phyloP scores from a whole-genome alignment of 2,113 vertebrate genomes.

The Promerops cafer region DNA sequence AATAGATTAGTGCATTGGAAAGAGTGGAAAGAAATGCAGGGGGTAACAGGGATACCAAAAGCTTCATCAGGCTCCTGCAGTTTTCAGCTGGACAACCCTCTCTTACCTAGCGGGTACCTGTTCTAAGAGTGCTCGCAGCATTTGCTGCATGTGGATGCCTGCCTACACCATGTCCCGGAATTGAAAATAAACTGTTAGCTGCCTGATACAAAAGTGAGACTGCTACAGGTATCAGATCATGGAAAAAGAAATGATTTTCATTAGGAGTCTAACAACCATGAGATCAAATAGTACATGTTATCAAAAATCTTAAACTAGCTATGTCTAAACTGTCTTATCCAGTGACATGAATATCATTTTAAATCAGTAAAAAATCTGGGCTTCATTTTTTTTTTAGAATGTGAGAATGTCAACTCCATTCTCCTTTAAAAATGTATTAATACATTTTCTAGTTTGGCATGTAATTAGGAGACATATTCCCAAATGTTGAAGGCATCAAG shows the following conservation, averaged over 20 bases:
- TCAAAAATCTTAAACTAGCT: neutral
- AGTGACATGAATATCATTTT: neutral
- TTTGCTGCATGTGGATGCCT: neutral
- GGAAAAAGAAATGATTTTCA: neutral
- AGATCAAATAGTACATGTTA: neutral
- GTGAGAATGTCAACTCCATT: neutral
- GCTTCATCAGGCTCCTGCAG: neutral
- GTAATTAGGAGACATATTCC: neutral
- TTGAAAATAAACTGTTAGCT: neutral
- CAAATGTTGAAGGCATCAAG: neutral
- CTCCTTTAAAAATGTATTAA: neutral
- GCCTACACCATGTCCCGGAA: accelerated
- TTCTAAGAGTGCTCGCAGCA: accelerated
- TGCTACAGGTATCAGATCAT: neutral
- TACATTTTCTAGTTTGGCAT: neutral
- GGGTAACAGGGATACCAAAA: neutral
- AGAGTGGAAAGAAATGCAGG: neutral
- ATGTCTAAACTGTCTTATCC: neutral
- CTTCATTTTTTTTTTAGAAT: neutral
- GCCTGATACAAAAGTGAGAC: neutral
- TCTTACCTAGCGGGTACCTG: neutral
- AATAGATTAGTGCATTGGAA: neutral
- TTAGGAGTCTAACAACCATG: neutral
- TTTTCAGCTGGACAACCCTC: neutral
- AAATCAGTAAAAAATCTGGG: neutral